Evolutionary conservation across 2,888 invertebrate species (phyloP).

Genomic region (Campoplex capitator): DNA sequence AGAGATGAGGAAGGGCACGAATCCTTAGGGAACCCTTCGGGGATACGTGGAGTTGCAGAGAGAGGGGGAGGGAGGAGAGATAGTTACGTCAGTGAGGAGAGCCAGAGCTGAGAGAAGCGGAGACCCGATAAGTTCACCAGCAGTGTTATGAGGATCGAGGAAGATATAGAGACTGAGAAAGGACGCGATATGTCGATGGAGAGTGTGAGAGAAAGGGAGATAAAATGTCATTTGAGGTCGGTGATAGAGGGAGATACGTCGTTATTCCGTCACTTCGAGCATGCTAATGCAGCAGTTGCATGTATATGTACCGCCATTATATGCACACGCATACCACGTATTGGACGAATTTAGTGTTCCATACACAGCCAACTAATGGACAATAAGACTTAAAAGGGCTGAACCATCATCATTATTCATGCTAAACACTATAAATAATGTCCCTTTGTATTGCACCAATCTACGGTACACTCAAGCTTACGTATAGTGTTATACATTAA

Average conservation of each 20-base stretch:
- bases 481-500: not conserved
- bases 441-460: not conserved
- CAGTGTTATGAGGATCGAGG: slow-evolving; percentile 7
- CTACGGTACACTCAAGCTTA: not conserved
- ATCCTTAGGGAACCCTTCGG: slow-evolving; percentile 48
- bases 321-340: slow-evolving; percentile 11
- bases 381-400: slow-evolving; percentile 8
- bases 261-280: slow-evolving; percentile 63
- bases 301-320: slow-evolving; percentile 33
- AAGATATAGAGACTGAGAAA: slow-evolving; percentile 10
- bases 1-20: slow-evolving; percentile 2
- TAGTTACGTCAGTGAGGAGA: slow-evolving; percentile 29
- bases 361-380: not conserved
- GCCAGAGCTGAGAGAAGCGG: slow-evolving; percentile 48
- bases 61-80: slow-evolving; percentile 24
- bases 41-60: slow-evolving; percentile 18
- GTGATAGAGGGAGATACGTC: slow-evolving; percentile 53
- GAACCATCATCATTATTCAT: not conserved
- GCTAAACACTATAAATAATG: not conserved
- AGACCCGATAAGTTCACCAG: slow-evolving; percentile 27
- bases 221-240: not conserved
- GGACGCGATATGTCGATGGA: not conserved
- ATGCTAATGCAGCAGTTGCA: slow-evolving; percentile 62
- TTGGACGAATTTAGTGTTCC: not conserved
- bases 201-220: slow-evolving; percentile 21